Percentiles rank a stretch among this genome's conserved stretches.
Evolutionary conservation across 2,113 vertebrate species (phyloP).

Genomic region (Anhinga anhinga): DNA sequence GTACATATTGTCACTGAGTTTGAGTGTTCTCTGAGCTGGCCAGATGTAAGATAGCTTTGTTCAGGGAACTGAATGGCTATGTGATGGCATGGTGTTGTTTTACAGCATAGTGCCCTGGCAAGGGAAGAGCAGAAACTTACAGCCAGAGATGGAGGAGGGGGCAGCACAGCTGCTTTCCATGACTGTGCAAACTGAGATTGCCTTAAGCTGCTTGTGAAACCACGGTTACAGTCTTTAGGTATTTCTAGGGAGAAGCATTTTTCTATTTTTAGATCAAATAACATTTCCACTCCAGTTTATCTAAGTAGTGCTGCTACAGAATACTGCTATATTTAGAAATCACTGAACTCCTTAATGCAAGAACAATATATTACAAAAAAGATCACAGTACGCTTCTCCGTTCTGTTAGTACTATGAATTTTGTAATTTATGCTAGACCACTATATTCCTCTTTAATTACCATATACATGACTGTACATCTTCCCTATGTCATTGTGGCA

Average conservation of each 20-base stretch:
- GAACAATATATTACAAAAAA: not conserved
- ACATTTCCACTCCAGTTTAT: not conserved
- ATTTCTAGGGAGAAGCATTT: not conserved
- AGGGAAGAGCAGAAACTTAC: not conserved
- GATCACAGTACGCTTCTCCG: not conserved
- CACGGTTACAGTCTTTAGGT: not conserved
- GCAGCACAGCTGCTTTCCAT: not conserved
- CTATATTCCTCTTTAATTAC: not conserved
- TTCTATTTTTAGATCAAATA: constrained; percentile 25
- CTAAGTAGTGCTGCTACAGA: not conserved
- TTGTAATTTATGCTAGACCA: not conserved
- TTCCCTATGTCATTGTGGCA: not conserved
- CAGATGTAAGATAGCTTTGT: not conserved
- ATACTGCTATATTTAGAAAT: constrained; percentile 17
- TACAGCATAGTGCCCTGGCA: not conserved
- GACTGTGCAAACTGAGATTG: not conserved
- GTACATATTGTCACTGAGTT: not conserved
- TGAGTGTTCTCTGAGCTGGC: not conserved
- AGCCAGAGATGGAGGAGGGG: not conserved
- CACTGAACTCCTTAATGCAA: not conserved
- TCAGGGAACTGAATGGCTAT: not conserved
- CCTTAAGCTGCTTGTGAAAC: not conserved
- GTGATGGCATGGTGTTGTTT: not conserved
- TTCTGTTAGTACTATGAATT: not conserved
- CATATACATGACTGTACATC: not conserved